These are phyloP conservation scores for Adela reaumurella DNA, from an alignment of 2,888 invertebrate genomes.

Conservation along the genomic window DNA sequence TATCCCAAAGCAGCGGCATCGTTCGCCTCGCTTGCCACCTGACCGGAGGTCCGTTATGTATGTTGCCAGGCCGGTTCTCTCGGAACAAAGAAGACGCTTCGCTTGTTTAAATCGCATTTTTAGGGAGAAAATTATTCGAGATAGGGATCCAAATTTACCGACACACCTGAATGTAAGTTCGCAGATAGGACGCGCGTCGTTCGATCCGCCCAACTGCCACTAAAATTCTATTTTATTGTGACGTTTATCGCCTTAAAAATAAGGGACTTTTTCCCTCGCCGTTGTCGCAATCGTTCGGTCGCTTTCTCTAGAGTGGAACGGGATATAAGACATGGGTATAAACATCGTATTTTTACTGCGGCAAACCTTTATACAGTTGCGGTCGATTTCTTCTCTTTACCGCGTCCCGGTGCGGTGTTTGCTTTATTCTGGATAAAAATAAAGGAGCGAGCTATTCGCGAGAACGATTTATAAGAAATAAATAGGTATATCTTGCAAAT, in stretches of 20 bases:
- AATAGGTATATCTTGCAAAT: no score
- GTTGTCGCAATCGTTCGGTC: constrained; percentile 6
- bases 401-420: constrained; percentile 47
- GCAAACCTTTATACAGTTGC: constrained; percentile 56
- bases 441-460: constrained; percentile 15
- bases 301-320: constrained; percentile 26
- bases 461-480: no score
- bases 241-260: not conserved
- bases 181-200: constrained; percentile 6
- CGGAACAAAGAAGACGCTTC: not conserved
- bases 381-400: constrained; percentile 55
- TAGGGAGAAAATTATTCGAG: constrained; percentile 31
- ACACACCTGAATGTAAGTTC: constrained; percentile 44
- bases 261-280: not conserved
- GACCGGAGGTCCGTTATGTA: no score
- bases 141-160: constrained; percentile 49
- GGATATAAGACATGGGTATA: constrained; percentile 56
- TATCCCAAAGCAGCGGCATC: no score
- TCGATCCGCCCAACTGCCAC: not conserved
- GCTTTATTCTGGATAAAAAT: constrained; percentile 50
- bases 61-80: not conserved
- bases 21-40: no score
- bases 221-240: not conserved
- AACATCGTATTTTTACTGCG: constrained; percentile 54
- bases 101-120: constrained; percentile 34